Evolutionary conservation across 2,888 invertebrate genomes (phyloP).

Genomic region (Trypoxylon attenuatum): DNA sequence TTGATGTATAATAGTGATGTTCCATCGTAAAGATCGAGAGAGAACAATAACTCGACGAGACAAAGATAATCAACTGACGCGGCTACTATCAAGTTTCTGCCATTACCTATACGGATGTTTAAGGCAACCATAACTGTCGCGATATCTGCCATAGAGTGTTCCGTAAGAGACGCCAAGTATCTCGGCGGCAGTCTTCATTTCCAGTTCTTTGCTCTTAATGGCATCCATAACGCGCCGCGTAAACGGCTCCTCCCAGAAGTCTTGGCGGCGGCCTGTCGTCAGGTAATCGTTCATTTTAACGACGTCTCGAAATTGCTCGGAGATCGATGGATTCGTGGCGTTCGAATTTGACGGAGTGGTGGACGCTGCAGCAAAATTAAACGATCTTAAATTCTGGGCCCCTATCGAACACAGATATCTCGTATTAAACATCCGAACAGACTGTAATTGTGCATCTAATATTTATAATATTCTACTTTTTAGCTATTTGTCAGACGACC

Average conservation of each 20-base stretch:
- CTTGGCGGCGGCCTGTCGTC: conserved; percentile 89
- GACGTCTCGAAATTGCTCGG: conserved; percentile 79
- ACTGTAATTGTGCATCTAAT: too few species aligned
- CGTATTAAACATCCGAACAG: too few species aligned
- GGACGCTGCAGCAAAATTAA: conserved; percentile 53
- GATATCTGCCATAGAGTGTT: conserved; percentile 90
- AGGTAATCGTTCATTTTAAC: conserved; percentile 91
- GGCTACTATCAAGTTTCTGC: conserved; percentile 12
- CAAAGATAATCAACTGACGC: conserved; percentile 14
- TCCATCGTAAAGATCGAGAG: too few species aligned
- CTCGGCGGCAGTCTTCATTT: conserved; percentile 95
- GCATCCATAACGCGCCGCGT: conserved; percentile 92
- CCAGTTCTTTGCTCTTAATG: conserved; percentile 91
- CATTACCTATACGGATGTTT: conserved; percentile 89
- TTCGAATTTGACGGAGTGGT: conserved; percentile 68
- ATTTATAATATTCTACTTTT: too few species aligned
- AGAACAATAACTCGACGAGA: conserved; percentile 19
- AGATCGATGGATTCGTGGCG: conserved; percentile 69
- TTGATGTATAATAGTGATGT: too few species aligned
- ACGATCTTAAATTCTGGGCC: conserved; percentile 13
- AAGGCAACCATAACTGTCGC: conserved; percentile 91
- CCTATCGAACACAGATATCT: background rate
- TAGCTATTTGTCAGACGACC: too few species aligned
- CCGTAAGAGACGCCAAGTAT: conserved; percentile 93
- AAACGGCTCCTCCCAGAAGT: conserved; percentile 95